A percentile compares a stretch with the other conserved stretches of the same genome.
phyloP scores from a whole-genome alignment of 2,797 vertebrate species.

The Thunnus albacares region DNA sequence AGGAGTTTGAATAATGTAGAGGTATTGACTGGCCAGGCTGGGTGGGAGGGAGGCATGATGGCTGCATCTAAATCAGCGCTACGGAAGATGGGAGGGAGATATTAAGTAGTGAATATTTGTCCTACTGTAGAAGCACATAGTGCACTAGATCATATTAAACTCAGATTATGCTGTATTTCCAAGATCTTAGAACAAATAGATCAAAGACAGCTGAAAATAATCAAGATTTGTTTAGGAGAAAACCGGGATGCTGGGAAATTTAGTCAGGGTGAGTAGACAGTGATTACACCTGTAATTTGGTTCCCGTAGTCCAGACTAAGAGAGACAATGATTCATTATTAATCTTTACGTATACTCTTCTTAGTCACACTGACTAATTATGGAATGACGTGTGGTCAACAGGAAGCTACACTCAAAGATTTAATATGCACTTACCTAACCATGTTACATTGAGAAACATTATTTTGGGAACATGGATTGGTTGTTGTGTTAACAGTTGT shows the following conservation, averaged over 20 bases:
- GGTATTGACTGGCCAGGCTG: conserved; percentile 80
- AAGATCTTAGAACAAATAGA: neutral
- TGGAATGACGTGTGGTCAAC: conserved; percentile 3
- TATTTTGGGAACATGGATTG: too few species aligned
- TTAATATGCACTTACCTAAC: too few species aligned
- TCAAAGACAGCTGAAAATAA: neutral
- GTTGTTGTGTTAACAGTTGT: too few species aligned
- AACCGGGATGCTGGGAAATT: neutral
- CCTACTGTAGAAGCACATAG: conserved; percentile 22
- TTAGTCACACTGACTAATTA: neutral
- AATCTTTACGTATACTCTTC: neutral
- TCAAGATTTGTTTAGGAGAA: neutral
- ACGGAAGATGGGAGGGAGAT: conserved; percentile 47
- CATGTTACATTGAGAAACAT: too few species aligned
- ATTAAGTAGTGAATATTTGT: conserved; percentile 45
- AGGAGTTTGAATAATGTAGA: conserved; percentile 88
- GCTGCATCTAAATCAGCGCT: conserved; percentile 78
- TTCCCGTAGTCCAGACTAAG: neutral
- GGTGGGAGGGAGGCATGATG: conserved; percentile 62
- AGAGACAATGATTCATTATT: neutral
- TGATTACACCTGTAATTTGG: conserved; percentile 6
- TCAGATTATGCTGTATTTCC: neutral
- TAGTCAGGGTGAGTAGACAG: neutral
- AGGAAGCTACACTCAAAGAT: neutral
- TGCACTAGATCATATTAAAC: neutral